Base-by-base conservation (phyloP, 2,888 invertebrate species). In the Lingula anatina region DNA sequence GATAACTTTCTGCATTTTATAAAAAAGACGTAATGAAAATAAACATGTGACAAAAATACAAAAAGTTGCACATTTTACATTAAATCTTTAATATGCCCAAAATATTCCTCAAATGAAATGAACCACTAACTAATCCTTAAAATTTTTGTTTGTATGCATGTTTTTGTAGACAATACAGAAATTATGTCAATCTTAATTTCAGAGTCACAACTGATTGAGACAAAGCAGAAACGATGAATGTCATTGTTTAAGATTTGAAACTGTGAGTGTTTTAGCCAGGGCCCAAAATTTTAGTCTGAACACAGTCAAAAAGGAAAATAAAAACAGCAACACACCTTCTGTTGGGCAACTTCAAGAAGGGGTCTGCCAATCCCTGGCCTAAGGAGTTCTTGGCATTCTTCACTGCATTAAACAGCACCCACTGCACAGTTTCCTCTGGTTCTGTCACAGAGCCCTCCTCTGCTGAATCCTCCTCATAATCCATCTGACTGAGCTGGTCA, bases 321-420 rank as follows among this genome's bases (percentile, higher is more conserved):
- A 20, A n/a, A 35, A 43, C 20, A n/a, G n/a, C n/a, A n/a, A 54
- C 54, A 31, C 49, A 76, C 78, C 73, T 75, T 67, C 71, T 75
- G 5, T 90, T 90, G 0, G 97, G 97, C 50, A 99, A 80, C 67
- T 90, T 89, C 85, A 90, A 87, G 78, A 97, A 91, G 0, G 94
- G 91, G 69, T 95, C 93, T 25, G 90, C 87, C 69, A 95, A 81
- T n/a, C 85, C 82, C 2, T 85, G 82, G n/a, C 91, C 93, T 80
- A 61, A 58, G 9, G 64, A 51, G 24, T 64, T 62, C 23, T 61
- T 69, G 57, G 68, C 73, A 49, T 71, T 74, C 38, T 76, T 86
- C 21, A 97, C 84, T 40, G 87, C 84, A 71, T 92, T 90, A 65
- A 90, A 89, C 1, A 97, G 79, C 57, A 89, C 87, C 94, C 95